Evolutionary conservation across 2,113 vertebrate species (phyloP), one percentile per base, ranked within the genome.

Genomic region (Azemiops feae): DNA sequence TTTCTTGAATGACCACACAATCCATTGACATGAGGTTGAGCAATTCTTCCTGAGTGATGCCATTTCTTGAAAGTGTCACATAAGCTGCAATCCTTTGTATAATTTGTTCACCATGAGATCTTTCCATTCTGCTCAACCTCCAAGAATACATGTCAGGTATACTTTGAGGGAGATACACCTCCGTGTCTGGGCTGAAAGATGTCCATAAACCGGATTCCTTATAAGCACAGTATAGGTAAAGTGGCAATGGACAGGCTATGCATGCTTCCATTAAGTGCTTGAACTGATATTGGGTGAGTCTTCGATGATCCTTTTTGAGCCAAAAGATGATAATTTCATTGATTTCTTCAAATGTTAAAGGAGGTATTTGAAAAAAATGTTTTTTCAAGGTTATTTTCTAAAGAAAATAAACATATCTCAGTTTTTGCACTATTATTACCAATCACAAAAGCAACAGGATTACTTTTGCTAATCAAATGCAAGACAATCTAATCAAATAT

Each of bases 1-100:
- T 92, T 94, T 98, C 97, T 52, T 95, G 95, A 94, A 96, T 94
- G 3, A 97, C 97, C 11, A 85, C 85, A 25, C 50, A 93, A 91
- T 98, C 97, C 74, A 91, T 93, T 69, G 96, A 96, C 91, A 98
- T 91, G 18, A 98, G 94, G 47, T 97, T 94, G 34, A 97, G 89
- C 43, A 98, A 93, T 89, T 98, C 97, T 95, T 97, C 97, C 81
- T 97, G 95, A 7, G 97, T 97, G 91, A 97, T 94, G 3, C 97
- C 97, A 64, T 95, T 96, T 25, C 95, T 95, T 34, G 97, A 97
- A 74, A 97, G 91, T 1, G 96, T 96, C 60, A 97, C 92, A n/a
- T 97, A 95, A 64, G 94, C 94, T 0, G 94, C 94, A 1, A 94
- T 93, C 39, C 94, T 97, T 55, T 96, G 96, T 50, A 98, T 94